Base-by-base conservation (phyloP, 1,140 invertebrate genomes). In the Venturia canescens region DNA sequence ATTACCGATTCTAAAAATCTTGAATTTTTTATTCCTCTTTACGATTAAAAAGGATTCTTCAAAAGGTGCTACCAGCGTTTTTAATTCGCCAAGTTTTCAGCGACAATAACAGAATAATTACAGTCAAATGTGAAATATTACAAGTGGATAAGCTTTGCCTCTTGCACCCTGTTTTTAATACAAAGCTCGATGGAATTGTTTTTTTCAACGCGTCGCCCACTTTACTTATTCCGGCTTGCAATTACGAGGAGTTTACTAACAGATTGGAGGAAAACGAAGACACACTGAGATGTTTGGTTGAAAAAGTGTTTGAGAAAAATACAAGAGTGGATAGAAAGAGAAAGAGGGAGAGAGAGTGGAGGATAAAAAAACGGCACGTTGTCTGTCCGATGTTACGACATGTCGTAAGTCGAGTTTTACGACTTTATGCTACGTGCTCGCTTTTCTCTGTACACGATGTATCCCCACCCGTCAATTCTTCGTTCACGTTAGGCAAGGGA, bases 401-500 rank as follows among this genome's bases (percentile, higher is more conserved):
- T 80, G 86, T 87, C 87, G 86, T 89, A 89, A 87, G 88, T 86
- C 83, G 86, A 84, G 82, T 88, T 89, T 90, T 89, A 89, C 86
- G 87, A 90, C 87, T 89, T 90, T 89, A 90, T 89, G 84, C 86
- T 88, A 89, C 88, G 88, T 89, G 89, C 86, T 86, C 85, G 85
- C 82, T 84, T 81, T 29, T 16, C 66, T 69, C 16, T 29, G 57
- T 77, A 66, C 75, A 77, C 75, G 60, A 63, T 23, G 57, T 31
- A 60, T 18, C 29, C 66, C 29, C 60, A 84, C 80, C 84, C 79
- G 82, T 83, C 86, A 85, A 87, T 89, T 86, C 84, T 84, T 69
- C 21, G 53, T 77, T 63, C 57, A 31, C 72, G 72, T 60, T 76
- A 76, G 50, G 34, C 71, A 38, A 50, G 26, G 31, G 71, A 31